phyloP scores from a whole-genome alignment of 2,113 vertebrate species.

The Ifrita kowaldi region DNA sequence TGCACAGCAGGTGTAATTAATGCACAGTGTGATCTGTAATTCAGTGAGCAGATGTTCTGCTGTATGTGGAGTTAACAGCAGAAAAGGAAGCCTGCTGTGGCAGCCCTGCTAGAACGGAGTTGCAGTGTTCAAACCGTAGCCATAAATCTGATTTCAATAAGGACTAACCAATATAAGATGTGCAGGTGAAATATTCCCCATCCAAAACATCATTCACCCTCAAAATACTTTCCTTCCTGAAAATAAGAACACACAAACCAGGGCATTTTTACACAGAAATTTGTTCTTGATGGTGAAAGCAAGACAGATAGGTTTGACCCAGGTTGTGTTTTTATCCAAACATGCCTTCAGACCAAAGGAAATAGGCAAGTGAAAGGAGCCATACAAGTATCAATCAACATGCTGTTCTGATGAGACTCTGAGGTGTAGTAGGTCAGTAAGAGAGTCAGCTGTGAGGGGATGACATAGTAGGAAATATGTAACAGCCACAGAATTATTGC shows the following conservation, averaged over 20 bases:
- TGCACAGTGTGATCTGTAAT: conserved; percentile 22
- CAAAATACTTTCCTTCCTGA: background rate
- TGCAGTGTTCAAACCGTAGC: background rate
- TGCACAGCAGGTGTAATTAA: conserved; percentile 53
- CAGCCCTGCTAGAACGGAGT: background rate
- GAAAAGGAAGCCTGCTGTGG: background rate
- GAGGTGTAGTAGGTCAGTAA: background rate
- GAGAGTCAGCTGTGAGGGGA: background rate
- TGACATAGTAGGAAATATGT: accelerated
- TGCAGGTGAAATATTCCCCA: background rate
- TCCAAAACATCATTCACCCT: background rate
- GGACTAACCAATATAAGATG: background rate
- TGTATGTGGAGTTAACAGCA: background rate
- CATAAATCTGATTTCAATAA: background rate
- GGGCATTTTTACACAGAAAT: background rate
- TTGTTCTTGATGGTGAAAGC: background rate
- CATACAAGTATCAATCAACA: accelerated
- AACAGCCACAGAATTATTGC: background rate
- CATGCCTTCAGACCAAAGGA: background rate
- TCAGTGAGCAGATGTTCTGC: conserved; percentile 46
- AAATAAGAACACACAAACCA: background rate
- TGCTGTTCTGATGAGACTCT: background rate
- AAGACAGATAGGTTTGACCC: background rate
- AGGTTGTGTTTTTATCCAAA: background rate
- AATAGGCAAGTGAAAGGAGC: background rate